phyloP scores from a whole-genome alignment of 1,140 invertebrate genomes.

The Hylaeus anthracinus region DNA sequence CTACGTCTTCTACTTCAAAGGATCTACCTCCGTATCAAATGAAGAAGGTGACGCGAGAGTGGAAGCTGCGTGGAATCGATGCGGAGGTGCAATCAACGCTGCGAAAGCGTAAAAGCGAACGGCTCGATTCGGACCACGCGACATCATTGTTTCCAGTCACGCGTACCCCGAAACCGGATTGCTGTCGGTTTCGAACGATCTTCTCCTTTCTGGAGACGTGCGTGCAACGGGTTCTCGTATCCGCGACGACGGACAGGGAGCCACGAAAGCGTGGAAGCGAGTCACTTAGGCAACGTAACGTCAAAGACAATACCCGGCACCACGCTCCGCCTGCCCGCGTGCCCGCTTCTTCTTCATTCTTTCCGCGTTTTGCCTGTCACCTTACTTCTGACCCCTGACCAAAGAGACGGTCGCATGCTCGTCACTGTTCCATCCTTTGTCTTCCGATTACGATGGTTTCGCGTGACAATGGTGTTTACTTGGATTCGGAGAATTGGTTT shows the following conservation, averaged over 20 bases:
- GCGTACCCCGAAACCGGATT: no score
- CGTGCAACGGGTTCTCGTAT: background rate
- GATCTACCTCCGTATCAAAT: background rate
- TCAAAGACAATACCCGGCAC: conserved; percentile 77
- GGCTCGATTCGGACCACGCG: background rate
- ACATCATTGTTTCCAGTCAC: conserved; percentile 5
- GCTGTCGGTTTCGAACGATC: background rate
- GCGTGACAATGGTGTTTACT: background rate
- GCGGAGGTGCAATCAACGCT: no score
- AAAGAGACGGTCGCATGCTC: background rate
- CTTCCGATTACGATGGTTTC: conserved; percentile 20
- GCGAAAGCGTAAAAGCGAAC: conserved; percentile 18
- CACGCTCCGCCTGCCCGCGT: conserved; percentile 74
- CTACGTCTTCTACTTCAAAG: background rate
- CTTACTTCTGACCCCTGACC: conserved; percentile 65
- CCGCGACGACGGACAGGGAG: conserved; percentile 51
- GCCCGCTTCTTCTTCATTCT: conserved; percentile 52
- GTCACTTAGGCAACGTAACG: conserved; percentile 76
- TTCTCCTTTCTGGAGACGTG: background rate
- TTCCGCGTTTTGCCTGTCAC: conserved; percentile 61
- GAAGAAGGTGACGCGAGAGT: background rate
- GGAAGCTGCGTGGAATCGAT: background rate
- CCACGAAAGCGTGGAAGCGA: conserved; percentile 80
- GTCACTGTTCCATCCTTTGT: conserved; percentile 32
- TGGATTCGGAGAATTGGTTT: background rate